Evolutionary conservation across 2,888 invertebrate genomes (phyloP).

Genomic region (Loripinus fragilis): DNA sequence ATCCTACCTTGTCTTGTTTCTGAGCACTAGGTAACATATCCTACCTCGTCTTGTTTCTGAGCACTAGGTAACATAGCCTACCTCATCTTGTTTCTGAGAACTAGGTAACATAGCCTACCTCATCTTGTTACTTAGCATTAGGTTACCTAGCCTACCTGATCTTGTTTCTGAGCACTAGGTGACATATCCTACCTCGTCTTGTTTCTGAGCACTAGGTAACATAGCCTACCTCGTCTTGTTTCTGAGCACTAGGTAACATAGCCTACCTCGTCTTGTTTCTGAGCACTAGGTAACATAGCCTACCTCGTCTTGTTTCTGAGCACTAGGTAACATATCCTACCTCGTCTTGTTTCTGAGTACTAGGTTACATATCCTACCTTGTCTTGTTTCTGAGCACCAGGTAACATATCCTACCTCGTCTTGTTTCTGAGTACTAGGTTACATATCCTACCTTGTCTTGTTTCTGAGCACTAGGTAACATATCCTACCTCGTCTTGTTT

Average conservation of each 20-base stretch:
- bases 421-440: background rate
- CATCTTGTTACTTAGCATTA: background rate
- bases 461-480: background rate
- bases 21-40: background rate
- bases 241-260: background rate
- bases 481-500: background rate
- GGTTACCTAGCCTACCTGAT: slow-evolving; percentile 1
- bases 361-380: slow-evolving; percentile 1
- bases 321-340: background rate
- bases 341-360: slow-evolving; percentile 7
- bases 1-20: slow-evolving; percentile 13
- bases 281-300: background rate
- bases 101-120: slow-evolving; percentile 1
- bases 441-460: slow-evolving; percentile 8
- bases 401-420: slow-evolving; percentile 7
- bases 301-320: slow-evolving; percentile 16
- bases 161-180: slow-evolving; percentile 1
- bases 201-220: slow-evolving; percentile 1
- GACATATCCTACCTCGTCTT: slow-evolving; percentile 3
- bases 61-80: background rate
- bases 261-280: slow-evolving; percentile 15
- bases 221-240: slow-evolving; percentile 11
- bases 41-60: slow-evolving; percentile 14
- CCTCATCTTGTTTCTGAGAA: slow-evolving; percentile 10
- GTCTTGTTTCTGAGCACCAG: slow-evolving; percentile 2